Conservation (phyloP, 2,888 invertebrate species). For the Nycteola revayana region DNA sequence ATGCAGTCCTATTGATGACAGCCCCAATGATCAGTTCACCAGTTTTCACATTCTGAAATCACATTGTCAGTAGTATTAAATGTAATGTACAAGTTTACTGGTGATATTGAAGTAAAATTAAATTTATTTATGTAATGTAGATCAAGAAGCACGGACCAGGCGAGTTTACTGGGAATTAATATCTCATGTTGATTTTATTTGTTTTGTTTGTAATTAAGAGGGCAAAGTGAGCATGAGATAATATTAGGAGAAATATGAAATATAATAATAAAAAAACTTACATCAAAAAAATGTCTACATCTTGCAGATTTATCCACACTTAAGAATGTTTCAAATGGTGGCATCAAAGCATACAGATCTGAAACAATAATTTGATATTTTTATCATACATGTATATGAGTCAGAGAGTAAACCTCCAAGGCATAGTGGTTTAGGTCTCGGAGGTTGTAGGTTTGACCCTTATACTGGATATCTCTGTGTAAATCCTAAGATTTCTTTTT, state of each 20-base stretch:
- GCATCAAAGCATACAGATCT: slow-evolving; percentile 91
- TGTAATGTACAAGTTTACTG: too few species aligned
- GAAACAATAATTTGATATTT: slow-evolving; percentile 42
- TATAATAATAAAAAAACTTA: too few species aligned
- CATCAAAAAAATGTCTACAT: slow-evolving; percentile 91
- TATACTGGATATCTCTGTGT: too few species aligned
- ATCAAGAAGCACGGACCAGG: neutral
- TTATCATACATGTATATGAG: too few species aligned
- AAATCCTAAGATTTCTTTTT: too few species aligned
- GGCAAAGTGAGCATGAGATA: too few species aligned
- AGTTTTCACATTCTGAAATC: slow-evolving; percentile 83
- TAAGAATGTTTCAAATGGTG: slow-evolving; percentile 93
- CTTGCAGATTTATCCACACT: slow-evolving; percentile 90
- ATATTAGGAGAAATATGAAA: too few species aligned
- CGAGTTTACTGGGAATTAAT: neutral
- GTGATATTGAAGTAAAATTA: too few species aligned
- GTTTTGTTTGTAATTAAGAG: neutral
- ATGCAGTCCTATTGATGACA: slow-evolving; percentile 87
- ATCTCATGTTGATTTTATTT: neutral
- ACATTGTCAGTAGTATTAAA: neutral
- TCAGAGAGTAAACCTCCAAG: too few species aligned
- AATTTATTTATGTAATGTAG: too few species aligned
- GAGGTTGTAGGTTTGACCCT: too few species aligned
- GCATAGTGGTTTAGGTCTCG: too few species aligned
- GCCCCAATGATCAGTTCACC: slow-evolving; percentile 91